Base-by-base conservation (phyloP, 2,113 vertebrate species). In the Agelaius phoeniceus region DNA sequence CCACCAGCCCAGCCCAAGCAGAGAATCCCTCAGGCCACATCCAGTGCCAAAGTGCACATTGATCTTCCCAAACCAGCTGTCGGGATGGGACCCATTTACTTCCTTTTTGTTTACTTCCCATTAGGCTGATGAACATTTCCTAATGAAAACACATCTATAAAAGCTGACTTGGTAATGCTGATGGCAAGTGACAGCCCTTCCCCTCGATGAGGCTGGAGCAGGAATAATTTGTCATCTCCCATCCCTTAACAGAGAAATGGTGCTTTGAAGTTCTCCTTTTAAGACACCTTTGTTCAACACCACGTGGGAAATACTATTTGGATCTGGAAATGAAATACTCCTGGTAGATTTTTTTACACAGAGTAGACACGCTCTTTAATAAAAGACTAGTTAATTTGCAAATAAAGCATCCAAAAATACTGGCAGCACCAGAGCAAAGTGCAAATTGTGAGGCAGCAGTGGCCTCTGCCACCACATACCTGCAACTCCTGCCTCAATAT, bases 41-140 rank as follows among this genome's bases (percentile, higher is more conserved):
- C 48, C 11, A 27, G 11, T 0, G 9, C 12, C 22, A 2, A 15
- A 63, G 27, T 1, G 7, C n/a, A 35, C 1, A 5, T 0, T 0
- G 21, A 49, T 16, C 80, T 28, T 27, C 63, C 71, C n/a, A 10
- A 28, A 11, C 33, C 1, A 37, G 11, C 74, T 49, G 72, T 35
- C 22, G 14, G 14, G 26, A 57, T 2, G 24, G 52, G n/a, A 33
- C 68, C 2, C 1, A 54, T 54, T 15, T 9, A 14, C 49, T 35
- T 65, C 39, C 24, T 51, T 66, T 87, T 77, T 55, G 39, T 72
- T 87, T 69, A 46, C 86, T 49, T 73, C 68, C 68, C 35, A 66
- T 89, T 65, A 80, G 30, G 57, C 46, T 33, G 80, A 92, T 79
- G 44, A 83, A 62, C 27, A 7, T 58, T 72, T 71, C 92, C 59